Conservation (phyloP, 2,113 vertebrate species). For the Smithornis capensis region DNA sequence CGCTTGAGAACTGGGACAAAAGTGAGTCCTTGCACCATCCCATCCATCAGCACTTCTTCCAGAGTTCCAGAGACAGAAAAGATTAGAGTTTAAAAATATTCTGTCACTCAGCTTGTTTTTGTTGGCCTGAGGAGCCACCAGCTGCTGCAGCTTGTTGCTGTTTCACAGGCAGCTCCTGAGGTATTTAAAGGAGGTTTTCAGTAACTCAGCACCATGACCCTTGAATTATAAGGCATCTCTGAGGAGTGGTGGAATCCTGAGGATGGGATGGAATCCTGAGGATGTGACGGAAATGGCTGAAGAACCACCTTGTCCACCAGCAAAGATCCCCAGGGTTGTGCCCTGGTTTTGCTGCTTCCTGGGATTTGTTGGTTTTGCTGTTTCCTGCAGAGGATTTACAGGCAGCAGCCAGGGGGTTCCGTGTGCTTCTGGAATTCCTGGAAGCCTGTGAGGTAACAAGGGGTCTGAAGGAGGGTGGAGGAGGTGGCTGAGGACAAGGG, state of each 20-base stretch:
- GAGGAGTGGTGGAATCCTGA: background rate
- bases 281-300: background rate
- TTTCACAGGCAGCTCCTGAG: background rate
- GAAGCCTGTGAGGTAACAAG: background rate
- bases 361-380: background rate
- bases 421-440: background rate
- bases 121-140: conserved; percentile 7
- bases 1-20: conserved; percentile 20
- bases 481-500: background rate
- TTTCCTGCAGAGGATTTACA: background rate
- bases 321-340: accelerated
- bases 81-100: background rate
- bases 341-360: background rate
- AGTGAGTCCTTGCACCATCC: background rate
- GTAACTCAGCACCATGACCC: background rate
- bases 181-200: background rate
- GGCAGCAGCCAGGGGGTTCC: background rate
- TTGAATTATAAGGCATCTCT: background rate
- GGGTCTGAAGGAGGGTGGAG: background rate
- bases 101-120: background rate
- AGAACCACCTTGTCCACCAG: background rate
- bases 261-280: background rate
- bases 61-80: background rate
- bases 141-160: background rate
- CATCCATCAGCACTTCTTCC: background rate